Evolutionary conservation across 2,113 vertebrate genomes (phyloP).

Genomic region (Oreochromis spilurus): DNA sequence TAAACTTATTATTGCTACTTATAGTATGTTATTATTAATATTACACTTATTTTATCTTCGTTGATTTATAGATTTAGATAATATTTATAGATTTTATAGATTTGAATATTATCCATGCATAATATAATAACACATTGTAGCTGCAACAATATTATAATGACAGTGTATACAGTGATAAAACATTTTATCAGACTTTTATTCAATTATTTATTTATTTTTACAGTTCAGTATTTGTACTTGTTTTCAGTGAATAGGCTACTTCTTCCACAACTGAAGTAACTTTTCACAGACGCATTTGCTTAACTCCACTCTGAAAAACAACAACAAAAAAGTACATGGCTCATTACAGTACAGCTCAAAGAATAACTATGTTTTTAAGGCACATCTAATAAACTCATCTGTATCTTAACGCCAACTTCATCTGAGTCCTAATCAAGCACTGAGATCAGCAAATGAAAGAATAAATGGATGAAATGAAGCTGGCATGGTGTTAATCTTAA

Average conservation of each 20-base stretch:
- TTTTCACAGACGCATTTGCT: background rate
- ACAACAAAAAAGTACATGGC: background rate
- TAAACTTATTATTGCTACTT: background rate
- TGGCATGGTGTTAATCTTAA: conserved; percentile 47
- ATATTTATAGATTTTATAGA: background rate
- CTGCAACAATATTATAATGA: background rate
- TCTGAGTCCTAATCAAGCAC: background rate
- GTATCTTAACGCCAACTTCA: background rate
- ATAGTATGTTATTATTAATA: background rate
- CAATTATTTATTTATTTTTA: background rate
- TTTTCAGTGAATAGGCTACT: background rate
- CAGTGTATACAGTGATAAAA: background rate
- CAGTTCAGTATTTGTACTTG: background rate
- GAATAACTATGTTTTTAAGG: background rate
- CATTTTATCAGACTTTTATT: background rate
- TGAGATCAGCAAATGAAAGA: conserved; percentile 6
- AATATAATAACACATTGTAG: background rate
- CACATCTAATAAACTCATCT: background rate
- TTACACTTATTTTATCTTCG: background rate
- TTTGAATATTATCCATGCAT: background rate
- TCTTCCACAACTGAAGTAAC: background rate
- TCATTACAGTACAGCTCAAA: background rate
- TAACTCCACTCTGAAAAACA: background rate
- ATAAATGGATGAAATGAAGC: conserved; percentile 39
- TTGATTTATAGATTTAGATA: background rate